These are phyloP conservation scores for Trichechus manatus DNA, from an alignment of 2,113 vertebrate species.

Conservation along the genomic window DNA sequence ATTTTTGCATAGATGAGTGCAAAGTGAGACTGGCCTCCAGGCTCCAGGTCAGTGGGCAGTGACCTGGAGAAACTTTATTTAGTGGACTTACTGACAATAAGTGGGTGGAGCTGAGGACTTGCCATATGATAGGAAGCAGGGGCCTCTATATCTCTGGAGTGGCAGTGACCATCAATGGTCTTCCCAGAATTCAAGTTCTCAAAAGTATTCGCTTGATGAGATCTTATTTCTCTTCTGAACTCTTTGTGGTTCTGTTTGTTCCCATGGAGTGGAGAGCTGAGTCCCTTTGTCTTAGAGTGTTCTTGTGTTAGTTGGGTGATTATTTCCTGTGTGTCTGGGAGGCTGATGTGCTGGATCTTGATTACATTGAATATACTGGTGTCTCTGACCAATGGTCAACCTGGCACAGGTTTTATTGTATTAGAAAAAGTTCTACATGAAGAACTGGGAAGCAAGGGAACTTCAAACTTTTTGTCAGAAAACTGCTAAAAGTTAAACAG, in stretches of 20 bases:
- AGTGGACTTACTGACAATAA: neutral
- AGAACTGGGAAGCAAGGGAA: neutral
- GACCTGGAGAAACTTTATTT: neutral
- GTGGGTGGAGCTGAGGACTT: neutral
- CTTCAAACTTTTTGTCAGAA: neutral
- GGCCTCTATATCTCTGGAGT: neutral
- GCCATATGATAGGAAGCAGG: accelerated
- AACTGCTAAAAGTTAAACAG: neutral
- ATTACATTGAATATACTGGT: neutral
- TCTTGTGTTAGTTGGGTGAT: neutral
- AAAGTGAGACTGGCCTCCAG: neutral
- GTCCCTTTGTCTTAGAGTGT: no score
- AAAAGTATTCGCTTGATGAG: neutral
- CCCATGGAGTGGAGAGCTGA: neutral
- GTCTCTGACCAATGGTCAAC: neutral
- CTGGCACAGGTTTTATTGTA: neutral
- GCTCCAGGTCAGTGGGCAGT: neutral
- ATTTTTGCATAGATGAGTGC: neutral
- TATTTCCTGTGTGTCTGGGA: neutral
- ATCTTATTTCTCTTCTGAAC: neutral
- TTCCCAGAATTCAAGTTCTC: neutral
- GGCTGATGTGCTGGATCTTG: neutral
- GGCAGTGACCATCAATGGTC: neutral
- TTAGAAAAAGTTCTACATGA: neutral
- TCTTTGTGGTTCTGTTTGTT: neutral